phyloP scores from a whole-genome alignment of 2,113 vertebrate species.

The Ceyx cyanopectus region DNA sequence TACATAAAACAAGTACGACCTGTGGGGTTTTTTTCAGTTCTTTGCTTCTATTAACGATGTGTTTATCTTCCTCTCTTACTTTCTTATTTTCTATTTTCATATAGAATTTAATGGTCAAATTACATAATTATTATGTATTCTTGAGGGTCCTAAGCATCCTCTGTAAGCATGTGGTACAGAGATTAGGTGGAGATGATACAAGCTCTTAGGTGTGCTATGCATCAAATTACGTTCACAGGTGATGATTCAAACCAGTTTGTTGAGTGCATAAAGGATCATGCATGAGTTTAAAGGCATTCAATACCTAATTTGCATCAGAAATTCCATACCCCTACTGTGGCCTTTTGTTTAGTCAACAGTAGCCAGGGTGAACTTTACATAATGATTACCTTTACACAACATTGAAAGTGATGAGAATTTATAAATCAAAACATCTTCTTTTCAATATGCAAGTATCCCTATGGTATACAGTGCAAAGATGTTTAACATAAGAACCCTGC shows the following conservation, averaged over 20 bases:
- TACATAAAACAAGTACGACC: background rate
- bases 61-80: background rate
- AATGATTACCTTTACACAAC: background rate
- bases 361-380: background rate
- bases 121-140: background rate
- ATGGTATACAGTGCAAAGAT: background rate
- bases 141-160: background rate
- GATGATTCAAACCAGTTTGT: background rate
- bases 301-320: background rate
- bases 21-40: background rate
- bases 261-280: background rate
- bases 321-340: background rate
- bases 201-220: background rate
- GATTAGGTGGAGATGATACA: background rate
- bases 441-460: background rate
- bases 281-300: background rate
- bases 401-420: background rate
- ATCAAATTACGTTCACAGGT: background rate
- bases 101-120: background rate
- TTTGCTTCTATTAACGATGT: background rate
- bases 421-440: background rate
- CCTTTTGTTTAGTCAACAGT: background rate
- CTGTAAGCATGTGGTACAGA: background rate
- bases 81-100: background rate
- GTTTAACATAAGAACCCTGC: background rate